phyloP scores from a whole-genome alignment of 2,797 vertebrate genomes.

The Hafferia zeledoni region DNA sequence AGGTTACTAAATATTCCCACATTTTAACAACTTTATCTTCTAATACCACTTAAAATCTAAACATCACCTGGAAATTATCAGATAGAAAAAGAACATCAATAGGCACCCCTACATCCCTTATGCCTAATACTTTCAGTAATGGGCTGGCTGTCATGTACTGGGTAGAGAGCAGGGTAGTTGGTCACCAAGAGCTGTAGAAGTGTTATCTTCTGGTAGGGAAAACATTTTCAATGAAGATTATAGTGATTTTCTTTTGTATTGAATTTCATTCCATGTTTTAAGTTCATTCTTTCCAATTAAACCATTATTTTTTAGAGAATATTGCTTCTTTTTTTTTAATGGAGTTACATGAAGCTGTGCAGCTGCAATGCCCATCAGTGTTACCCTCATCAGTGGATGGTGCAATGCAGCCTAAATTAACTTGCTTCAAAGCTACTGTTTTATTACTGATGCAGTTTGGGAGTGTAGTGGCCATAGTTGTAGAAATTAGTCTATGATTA shows the following conservation, averaged over 20 bases:
- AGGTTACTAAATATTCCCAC: background rate
- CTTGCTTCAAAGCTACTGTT: background rate
- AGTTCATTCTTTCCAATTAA: background rate
- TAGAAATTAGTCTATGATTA: slow-evolving; percentile 36
- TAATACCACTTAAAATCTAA: background rate
- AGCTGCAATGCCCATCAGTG: background rate
- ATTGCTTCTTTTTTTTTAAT: background rate
- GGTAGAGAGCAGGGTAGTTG: background rate
- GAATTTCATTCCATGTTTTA: background rate
- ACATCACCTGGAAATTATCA: background rate
- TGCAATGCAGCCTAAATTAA: background rate
- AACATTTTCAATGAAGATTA: background rate
- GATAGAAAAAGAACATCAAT: background rate
- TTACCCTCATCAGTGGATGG: background rate
- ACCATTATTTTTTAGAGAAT: background rate
- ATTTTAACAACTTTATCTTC: background rate
- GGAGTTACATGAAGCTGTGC: background rate
- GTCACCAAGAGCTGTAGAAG: background rate
- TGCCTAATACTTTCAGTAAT: background rate
- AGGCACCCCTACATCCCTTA: background rate
- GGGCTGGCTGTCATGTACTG: background rate
- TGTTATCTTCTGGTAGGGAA: background rate
- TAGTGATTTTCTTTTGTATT: background rate
- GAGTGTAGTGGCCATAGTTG: background rate
- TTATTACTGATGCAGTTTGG: background rate